These are phyloP conservation scores for Agrypnus murinus DNA, from an alignment of 2,888 invertebrate genomes.

Conservation along the genomic window DNA sequence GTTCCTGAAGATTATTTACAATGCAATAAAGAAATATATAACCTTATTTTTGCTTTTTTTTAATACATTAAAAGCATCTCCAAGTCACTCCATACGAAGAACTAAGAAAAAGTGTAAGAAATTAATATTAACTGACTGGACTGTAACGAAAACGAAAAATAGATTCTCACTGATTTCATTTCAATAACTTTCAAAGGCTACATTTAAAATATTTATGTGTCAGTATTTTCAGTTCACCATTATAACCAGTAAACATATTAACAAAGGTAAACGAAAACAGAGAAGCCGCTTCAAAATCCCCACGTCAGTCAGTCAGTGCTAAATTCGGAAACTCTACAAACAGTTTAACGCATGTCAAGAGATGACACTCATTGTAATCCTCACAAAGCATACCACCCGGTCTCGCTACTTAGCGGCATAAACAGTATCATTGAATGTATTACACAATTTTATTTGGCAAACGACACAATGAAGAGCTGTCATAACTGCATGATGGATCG, in stretches of 20 bases:
- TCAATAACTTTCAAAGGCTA: too few relatives aligned
- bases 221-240: constrained; percentile 20
- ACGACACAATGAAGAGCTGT: constrained; percentile 64
- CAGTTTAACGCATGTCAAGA: constrained; percentile 68
- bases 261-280: constrained; percentile 48
- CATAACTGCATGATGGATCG: constrained; percentile 67
- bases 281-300: constrained; percentile 50
- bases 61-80: too few relatives aligned
- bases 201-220: constrained; percentile 6
- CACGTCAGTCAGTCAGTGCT: constrained; percentile 53
- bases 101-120: too few relatives aligned
- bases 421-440: constrained; percentile 61
- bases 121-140: too few relatives aligned
- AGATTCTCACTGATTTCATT: too few relatives aligned
- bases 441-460: constrained; percentile 63
- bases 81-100: too few relatives aligned
- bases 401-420: constrained; percentile 58
- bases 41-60: too few relatives aligned
- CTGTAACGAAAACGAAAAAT: too few relatives aligned
- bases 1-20: too few relatives aligned
- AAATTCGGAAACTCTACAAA: constrained; percentile 60
- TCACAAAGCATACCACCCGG: constrained; percentile 58
- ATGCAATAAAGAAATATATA: too few relatives aligned
- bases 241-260: constrained; percentile 43
- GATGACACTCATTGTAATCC: constrained; percentile 65